Evolutionary conservation across 1,140 invertebrate genomes (phyloP), one percentile per base, ranked within the genome.

Genomic region (Chrysopa pallens): DNA sequence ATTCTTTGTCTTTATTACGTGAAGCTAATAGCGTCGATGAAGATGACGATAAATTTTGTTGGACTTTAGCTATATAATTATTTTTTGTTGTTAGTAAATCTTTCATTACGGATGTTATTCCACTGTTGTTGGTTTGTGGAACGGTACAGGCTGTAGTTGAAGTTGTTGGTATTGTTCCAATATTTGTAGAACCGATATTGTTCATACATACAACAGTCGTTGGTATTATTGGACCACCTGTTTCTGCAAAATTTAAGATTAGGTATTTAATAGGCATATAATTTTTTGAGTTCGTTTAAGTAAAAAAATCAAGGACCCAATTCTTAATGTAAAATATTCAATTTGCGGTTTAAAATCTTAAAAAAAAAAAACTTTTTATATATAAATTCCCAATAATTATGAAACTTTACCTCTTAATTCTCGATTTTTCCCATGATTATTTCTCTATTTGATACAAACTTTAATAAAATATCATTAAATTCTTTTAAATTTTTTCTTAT

Each of bases 161-260:
- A 49, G 44, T 42, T 44, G 44, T 42, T 44, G 64, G 55, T 46
- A 75, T 61, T 3, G 73, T 76, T 35, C 74, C 74, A 44, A 71
- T 64, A 59, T 76, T 76, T 15, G 73, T 76, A 13, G 74, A 76
- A 31, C 74, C 74, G 40, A 72, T 59, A 14, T 67, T 33, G 31
- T 33, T 33, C 31, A 9, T 11, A 12, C 8, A 33, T 9, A 28
- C 27, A 35, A 23, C 38, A n/a, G 35, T 35, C 6, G 42, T 28
- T n/a, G 43, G 9, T 33, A 33, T 33, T 33, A 33, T 11, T 2
- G 31, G n/a, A 4, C n/a, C n/a, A 11, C 8, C 8, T 4, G 31
- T 11, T 4, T 33, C 31, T 33, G 31, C 6, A 33, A 33, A 33
- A 33, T 33, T 11, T 33, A 4, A 33, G 4, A 33, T 33, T 33